phyloP scores from a whole-genome alignment of 1,140 invertebrate species.

The Lepidotrigona ventralis region DNA sequence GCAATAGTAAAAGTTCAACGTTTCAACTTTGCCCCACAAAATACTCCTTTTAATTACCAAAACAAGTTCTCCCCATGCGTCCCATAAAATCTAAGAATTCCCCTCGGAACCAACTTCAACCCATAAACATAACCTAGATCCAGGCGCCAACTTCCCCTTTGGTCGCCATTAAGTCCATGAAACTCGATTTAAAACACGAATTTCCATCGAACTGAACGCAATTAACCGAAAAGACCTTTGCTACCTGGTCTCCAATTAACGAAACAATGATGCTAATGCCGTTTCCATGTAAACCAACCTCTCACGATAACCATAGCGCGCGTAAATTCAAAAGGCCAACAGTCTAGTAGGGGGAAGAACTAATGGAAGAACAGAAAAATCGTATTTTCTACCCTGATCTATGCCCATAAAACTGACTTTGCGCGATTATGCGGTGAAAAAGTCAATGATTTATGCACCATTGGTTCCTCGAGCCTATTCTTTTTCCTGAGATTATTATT shows the following conservation, averaged over 20 bases:
- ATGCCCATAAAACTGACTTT: not conserved
- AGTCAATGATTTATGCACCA: not conserved
- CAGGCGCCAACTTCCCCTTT: constrained; percentile 5
- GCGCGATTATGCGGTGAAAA: not conserved
- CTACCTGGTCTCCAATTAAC: constrained; percentile 26
- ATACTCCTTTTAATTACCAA: not conserved
- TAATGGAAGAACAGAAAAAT: not conserved
- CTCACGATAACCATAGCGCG: not conserved
- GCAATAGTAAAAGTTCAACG: not conserved
- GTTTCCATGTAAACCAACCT: constrained; percentile 30
- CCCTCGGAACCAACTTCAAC: not conserved
- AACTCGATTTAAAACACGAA: not conserved
- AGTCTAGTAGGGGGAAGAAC: not conserved
- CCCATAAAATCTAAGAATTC: not conserved
- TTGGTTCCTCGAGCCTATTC: not conserved
- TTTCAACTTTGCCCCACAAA: not conserved
- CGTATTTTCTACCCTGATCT: not conserved
- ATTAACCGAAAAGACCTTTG: constrained; percentile 28
- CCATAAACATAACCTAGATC: constrained; percentile 17
- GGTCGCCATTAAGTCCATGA: not conserved
- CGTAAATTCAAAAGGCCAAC: not conserved
- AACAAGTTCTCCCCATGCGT: not conserved
- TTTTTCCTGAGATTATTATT: not conserved
- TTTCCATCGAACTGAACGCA: not conserved
- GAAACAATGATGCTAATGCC: constrained; percentile 46